Percentiles rank a stretch among this genome's conserved stretches.
phyloP scores from a whole-genome alignment of 1,140 invertebrate species.

The Platyscapa corneri region DNA sequence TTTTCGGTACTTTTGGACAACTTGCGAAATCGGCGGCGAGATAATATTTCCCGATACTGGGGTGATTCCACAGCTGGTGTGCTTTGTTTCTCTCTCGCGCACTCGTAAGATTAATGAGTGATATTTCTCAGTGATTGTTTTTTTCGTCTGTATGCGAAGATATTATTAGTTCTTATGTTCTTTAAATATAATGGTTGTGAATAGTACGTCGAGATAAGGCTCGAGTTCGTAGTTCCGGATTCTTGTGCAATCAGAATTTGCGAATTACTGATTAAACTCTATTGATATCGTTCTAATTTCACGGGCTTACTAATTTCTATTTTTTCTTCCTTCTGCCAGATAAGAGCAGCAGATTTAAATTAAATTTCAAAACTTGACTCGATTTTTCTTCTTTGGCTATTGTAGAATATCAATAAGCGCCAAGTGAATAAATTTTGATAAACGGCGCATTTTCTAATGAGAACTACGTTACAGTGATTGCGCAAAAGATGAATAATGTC shows the following conservation, averaged over 20 bases:
- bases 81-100: background rate
- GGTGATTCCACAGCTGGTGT: background rate
- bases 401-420: background rate
- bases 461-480: background rate
- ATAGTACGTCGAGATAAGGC: constrained; percentile 26
- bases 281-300: background rate
- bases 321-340: background rate
- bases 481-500: constrained; percentile 24
- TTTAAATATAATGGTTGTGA: background rate
- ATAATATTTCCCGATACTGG: constrained; percentile 18
- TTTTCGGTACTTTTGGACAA: constrained; percentile 11
- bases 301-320: background rate
- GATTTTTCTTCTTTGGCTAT: background rate
- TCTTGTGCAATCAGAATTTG: constrained; percentile 26
- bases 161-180: constrained; percentile 27
- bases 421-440: background rate
- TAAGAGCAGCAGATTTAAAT: background rate
- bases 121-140: constrained; percentile 20
- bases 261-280: constrained; percentile 3
- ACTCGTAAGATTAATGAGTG: constrained; percentile 14
- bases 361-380: background rate
- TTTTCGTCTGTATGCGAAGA: background rate
- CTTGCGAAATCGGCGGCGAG: constrained; percentile 12
- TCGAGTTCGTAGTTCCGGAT: constrained; percentile 24
- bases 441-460: background rate